Evolutionary conservation across 2,888 invertebrate genomes (phyloP).

Genomic region (Pimpla rufipes): DNA sequence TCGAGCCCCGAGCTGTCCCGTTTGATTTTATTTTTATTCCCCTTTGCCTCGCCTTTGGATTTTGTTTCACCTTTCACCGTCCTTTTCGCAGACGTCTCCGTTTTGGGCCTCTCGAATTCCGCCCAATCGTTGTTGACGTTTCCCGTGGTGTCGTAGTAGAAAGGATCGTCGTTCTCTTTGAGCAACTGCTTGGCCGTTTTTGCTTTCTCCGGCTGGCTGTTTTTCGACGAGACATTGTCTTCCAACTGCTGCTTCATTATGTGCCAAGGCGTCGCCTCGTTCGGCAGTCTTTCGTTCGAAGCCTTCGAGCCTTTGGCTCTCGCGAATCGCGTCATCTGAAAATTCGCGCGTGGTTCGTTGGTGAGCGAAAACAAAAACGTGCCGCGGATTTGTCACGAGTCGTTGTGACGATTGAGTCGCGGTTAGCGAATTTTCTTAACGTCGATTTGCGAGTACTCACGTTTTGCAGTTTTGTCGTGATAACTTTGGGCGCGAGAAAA

Average conservation of each 20-base stretch:
- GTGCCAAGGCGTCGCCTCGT: slow-evolving; percentile 91
- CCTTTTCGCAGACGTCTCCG: slow-evolving; percentile 17
- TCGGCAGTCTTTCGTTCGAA: slow-evolving; percentile 90
- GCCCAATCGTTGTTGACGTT: slow-evolving; percentile 80
- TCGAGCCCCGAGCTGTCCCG: neutral
- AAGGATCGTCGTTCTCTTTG: slow-evolving; percentile 85
- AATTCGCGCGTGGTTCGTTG: neutral
- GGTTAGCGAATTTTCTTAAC: neutral
- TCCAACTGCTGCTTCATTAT: slow-evolving; percentile 89
- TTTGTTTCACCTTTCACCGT: neutral
- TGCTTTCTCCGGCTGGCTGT: slow-evolving; percentile 57
- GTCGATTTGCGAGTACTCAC: neutral
- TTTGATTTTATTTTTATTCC: slow-evolving; percentile 24
- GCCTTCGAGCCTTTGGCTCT: slow-evolving; percentile 91
- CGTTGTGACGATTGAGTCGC: neutral
- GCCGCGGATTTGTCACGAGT: neutral
- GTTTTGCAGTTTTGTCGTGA: neutral
- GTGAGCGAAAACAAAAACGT: neutral
- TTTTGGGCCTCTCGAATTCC: slow-evolving; percentile 75
- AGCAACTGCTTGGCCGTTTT: slow-evolving; percentile 80
- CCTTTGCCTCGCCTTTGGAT: neutral
- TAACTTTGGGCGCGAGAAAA: neutral
- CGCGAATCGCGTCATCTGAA: slow-evolving; percentile 91
- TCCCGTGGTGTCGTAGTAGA: slow-evolving; percentile 68
- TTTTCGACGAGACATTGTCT: slow-evolving; percentile 72